These are phyloP conservation scores for Luscinia megarhynchos DNA, from an alignment of 2,797 vertebrate genomes.

Conservation along the genomic window DNA sequence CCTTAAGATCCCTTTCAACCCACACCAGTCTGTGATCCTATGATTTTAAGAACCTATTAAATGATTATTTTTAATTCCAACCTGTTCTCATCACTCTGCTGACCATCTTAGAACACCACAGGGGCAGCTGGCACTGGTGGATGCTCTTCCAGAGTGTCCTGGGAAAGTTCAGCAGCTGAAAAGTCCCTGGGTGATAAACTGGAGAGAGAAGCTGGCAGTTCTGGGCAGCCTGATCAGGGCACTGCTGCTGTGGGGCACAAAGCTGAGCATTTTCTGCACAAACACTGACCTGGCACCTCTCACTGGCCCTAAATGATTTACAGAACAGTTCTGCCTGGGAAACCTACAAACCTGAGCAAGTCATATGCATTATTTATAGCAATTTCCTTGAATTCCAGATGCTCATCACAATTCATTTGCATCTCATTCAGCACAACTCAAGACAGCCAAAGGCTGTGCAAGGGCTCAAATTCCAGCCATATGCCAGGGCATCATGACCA, in stretches of 20 bases:
- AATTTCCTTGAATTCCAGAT: constrained; percentile 6
- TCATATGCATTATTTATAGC: constrained; percentile 18
- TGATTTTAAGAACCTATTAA: not conserved
- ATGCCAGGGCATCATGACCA: not conserved
- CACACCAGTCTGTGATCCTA: not conserved
- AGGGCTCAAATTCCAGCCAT: not conserved
- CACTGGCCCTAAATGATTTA: not conserved
- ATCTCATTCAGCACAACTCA: not conserved
- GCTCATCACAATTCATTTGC: constrained; percentile 26
- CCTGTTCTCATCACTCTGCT: not conserved
- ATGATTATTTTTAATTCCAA: not conserved
- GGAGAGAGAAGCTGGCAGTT: not conserved
- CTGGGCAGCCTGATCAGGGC: not conserved
- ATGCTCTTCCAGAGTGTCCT: not conserved
- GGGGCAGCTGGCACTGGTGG: not conserved
- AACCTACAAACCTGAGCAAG: not conserved
- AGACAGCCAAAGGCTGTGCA: not conserved
- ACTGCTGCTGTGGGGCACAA: not conserved
- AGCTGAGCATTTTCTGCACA: not conserved
- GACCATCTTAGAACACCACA: not conserved
- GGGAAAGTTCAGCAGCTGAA: not conserved
- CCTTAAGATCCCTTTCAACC: not conserved
- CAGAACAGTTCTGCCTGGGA: not conserved
- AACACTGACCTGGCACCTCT: not conserved
- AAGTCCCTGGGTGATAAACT: not conserved